A percentile compares a stretch with the other conserved stretches of the same genome.
Conservation (phyloP, 1,140 invertebrate species). For the Batillaria attramentaria region DNA sequence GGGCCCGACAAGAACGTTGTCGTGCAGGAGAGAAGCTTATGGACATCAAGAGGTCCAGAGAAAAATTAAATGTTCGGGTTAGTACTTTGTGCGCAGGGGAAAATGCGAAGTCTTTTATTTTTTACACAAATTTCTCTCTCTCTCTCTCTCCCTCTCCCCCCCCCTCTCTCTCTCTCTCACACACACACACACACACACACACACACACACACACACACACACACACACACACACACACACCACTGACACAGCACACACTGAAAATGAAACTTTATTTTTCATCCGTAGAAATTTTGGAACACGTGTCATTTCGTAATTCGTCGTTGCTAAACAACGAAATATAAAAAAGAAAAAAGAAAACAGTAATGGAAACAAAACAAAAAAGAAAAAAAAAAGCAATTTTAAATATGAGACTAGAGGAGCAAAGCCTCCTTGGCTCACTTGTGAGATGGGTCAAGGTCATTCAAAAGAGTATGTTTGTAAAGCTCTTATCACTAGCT, state of each 20-base stretch:
- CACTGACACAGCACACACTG: not conserved
- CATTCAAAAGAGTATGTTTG: too few species aligned
- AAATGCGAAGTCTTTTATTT: not conserved
- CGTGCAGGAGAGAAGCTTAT: not conserved
- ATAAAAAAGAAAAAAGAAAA: too few species aligned
- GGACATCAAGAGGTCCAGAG: not conserved
- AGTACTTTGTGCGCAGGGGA: not conserved
- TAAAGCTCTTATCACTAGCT: too few species aligned
- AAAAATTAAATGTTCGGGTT: not conserved
- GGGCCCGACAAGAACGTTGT: not conserved
- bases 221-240: not conserved
- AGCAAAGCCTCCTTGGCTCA: too few species aligned
- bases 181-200: slow-evolving; percentile 8
- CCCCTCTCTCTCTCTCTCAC: not conserved
- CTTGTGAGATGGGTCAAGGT: too few species aligned
- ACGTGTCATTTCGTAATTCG: too few species aligned
- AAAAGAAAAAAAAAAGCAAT: too few species aligned
- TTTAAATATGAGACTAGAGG: too few species aligned
- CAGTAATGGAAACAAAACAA: too few species aligned
- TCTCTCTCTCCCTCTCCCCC: not conserved
- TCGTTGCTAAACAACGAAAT: too few species aligned
- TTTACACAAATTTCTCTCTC: not conserved
- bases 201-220: slow-evolving; percentile 18
- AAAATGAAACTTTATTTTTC: not conserved
- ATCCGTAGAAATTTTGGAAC: too few species aligned